Base-by-base conservation (phyloP, 1,140 invertebrate species). In the Geopemphigus sp. region DNA sequence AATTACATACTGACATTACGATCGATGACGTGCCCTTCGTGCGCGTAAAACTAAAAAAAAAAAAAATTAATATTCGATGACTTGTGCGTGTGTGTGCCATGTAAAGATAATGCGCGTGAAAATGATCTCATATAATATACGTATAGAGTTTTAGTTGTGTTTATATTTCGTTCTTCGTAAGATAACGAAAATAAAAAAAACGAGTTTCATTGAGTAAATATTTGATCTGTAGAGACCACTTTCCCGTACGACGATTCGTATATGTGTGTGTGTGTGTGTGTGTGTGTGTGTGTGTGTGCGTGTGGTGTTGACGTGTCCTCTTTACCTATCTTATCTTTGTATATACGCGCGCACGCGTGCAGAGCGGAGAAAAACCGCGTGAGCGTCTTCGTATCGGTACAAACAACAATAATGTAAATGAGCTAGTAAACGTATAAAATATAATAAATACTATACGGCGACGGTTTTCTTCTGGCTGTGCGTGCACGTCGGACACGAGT, bases 151-250 rank as follows among this genome's bases (percentile, higher is more conserved):
- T 50, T 19, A 50, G 66, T 12, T 50, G 66, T 50, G 39, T 17
- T 70, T n/a, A n/a, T n/a, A n/a, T 70, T 47, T 47, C 39, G 45
- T 68, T 68, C 19, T 24, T n/a, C 1, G 26, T 26, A 54, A 19
- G 19, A 29, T 12, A 54, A 53, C 26, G 54, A 73, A 56, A 73
- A 73, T 5, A 8, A 39, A 74, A 74, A 74, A 57, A 74, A 74
- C n/a, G 19, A 56, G 56, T 76, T 76, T 61, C 26, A 17, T 76
- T 76, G 56, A 61, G 73, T 59, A 76, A 76, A 76, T 76, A 76
- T 76, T 76, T 57, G 73, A 59, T 76, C 39, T 47, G n/a, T 39
- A 39, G 26, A 15, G 54, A 56, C 50, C 56, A 61, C 73, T 76
- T 76, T 76, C 73, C 56, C 56, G 73, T 47, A 39, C 32, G 15